phyloP scores from a whole-genome alignment of 1,140 invertebrate species.

The Globodera rostochiensis region DNA sequence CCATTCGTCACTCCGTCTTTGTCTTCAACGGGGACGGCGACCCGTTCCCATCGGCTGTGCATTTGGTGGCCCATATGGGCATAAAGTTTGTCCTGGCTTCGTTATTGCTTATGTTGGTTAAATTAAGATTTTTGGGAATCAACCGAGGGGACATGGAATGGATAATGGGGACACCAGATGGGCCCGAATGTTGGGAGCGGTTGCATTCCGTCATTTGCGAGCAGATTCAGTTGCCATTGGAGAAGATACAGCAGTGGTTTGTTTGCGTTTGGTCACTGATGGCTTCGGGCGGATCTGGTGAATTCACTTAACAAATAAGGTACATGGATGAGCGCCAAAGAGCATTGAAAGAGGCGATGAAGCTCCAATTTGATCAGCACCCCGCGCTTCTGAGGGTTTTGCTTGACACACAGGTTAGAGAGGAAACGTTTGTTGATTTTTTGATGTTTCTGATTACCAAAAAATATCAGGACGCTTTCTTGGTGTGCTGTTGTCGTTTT shows the following conservation, averaged over 20 bases:
- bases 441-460: background rate
- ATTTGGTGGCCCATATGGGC: constrained; percentile 58
- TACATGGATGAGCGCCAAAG: constrained; percentile 60
- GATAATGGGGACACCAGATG: constrained; percentile 44
- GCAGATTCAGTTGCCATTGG: constrained; percentile 38
- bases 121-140: constrained; percentile 43
- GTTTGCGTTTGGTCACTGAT: background rate
- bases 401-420: constrained; percentile 51
- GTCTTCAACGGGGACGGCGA: constrained; percentile 1
- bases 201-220: constrained; percentile 54
- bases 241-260: constrained; percentile 55
- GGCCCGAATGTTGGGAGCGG: constrained; percentile 54
- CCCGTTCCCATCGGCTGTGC: constrained; percentile 49
- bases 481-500: constrained; percentile 58
- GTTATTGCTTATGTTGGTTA: background rate
- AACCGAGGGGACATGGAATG: constrained; percentile 37
- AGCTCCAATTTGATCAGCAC: constrained; percentile 60
- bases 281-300: background rate
- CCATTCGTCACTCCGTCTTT: constrained; percentile 39
- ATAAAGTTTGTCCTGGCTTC: constrained; percentile 46
- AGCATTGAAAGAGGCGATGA: constrained; percentile 55
- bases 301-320: background rate
- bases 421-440: background rate
- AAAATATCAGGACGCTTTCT: constrained; percentile 45
- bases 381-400: constrained; percentile 55